A percentile compares a stretch with the other conserved stretches of the same genome.
Evolutionary conservation across 2,113 vertebrate species (phyloP).

Genomic region (Progne subis): DNA sequence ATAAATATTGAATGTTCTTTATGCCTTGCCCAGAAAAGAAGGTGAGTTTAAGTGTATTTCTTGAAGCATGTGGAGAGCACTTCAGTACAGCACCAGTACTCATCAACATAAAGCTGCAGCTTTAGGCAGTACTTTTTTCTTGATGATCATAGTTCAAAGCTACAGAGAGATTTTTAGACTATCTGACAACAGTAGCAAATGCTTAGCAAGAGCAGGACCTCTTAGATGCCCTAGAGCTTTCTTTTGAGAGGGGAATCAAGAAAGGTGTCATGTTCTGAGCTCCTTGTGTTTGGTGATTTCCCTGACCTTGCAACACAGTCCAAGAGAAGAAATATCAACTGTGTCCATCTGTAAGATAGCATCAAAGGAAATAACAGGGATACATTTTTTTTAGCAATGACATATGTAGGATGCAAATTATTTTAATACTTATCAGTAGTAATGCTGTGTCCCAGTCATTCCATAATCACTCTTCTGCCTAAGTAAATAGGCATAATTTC

Average conservation of each 20-base stretch:
- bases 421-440: not conserved
- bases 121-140: slow-evolving; percentile 10
- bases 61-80: not conserved
- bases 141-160: slow-evolving; percentile 25
- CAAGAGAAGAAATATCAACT: not conserved
- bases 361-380: not conserved
- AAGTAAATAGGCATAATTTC: not conserved
- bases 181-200: not conserved
- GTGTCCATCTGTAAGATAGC: not conserved
- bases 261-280: not conserved
- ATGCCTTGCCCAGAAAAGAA: not conserved
- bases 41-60: not conserved
- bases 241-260: not conserved
- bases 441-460: not conserved
- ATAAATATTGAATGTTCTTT: not conserved
- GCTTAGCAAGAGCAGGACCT: not conserved
- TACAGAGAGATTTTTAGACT: not conserved
- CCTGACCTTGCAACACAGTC: not conserved
- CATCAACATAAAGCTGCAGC: not conserved
- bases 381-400: not conserved
- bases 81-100: not conserved
- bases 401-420: not conserved
- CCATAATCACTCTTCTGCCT: not conserved
- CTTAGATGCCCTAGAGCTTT: not conserved
- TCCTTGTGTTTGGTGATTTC: not conserved